Conservation (phyloP, 2,113 vertebrate genomes). For the Rutilus rutilus region DNA sequence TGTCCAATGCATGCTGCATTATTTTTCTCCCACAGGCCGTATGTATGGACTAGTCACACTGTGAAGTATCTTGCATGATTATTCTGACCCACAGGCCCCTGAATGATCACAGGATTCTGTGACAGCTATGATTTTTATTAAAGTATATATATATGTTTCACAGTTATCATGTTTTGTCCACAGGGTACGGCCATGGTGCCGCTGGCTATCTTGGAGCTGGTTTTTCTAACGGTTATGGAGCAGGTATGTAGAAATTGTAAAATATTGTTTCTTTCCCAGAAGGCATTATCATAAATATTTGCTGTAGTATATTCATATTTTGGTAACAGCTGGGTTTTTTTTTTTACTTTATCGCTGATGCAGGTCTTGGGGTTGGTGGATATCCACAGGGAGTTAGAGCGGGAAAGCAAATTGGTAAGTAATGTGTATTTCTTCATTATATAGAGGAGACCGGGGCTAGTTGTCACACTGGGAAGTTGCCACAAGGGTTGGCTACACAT, state of each 20-base stretch:
- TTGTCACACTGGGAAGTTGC: neutral
- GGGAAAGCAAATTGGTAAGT: constrained; percentile 52
- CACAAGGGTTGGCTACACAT: no score
- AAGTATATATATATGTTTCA: neutral
- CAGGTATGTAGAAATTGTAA: constrained; percentile 25
- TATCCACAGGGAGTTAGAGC: constrained; percentile 43
- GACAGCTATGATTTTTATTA: neutral
- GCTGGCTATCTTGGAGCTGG: constrained; percentile 69
- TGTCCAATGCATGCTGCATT: constrained; percentile 19
- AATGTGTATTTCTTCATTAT: neutral
- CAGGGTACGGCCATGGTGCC: constrained; percentile 68
- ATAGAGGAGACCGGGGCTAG: neutral
- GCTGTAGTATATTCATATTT: neutral
- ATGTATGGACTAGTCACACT: neutral
- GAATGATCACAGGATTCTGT: neutral
- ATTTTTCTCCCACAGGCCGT: constrained; percentile 4
- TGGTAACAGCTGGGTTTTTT: neutral
- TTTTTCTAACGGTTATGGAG: constrained; percentile 64
- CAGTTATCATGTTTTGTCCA: constrained; percentile 38
- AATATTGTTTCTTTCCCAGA: neutral
- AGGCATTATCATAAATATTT: neutral
- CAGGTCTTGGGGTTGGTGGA: constrained; percentile 45
- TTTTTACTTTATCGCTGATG: neutral
- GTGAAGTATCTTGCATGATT: constrained; percentile 6
- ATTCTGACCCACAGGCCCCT: neutral